Conservation (phyloP, 2,113 vertebrate species). For the Sardina pilchardus region DNA sequence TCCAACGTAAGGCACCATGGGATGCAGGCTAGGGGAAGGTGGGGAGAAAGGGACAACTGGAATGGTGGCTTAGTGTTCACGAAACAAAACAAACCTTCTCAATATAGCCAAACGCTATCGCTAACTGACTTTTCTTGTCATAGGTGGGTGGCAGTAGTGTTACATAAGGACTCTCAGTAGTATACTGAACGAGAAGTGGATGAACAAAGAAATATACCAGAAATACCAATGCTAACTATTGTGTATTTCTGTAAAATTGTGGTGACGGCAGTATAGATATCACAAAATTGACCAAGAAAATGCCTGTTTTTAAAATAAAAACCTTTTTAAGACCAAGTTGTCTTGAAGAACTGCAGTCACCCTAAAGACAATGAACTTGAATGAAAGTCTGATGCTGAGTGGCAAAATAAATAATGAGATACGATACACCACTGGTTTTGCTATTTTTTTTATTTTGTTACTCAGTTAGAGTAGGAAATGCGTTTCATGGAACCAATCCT, state of each 20-base stretch:
- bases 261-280: too few species aligned
- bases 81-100: not conserved
- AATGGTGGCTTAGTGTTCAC: not conserved
- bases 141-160: not conserved
- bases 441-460: not conserved
- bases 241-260: not conserved
- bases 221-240: not conserved
- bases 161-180: not conserved
- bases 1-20: too few species aligned
- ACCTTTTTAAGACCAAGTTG: not conserved
- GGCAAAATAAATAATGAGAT: not conserved
- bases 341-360: too few species aligned
- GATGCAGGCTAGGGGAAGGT: too few species aligned
- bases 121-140: not conserved
- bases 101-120: too few species aligned
- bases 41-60: not conserved
- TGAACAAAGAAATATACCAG: not conserved
- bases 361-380: not conserved
- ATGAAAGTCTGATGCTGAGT: not conserved
- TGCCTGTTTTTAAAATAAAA: not conserved
- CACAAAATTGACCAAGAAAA: not conserved
- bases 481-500: conserved; percentile 45
- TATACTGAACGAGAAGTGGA: not conserved
- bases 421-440: not conserved
- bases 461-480: conserved; percentile 39